Evolutionary conservation across 2,797 vertebrate species (phyloP).

Genomic region (Knipowitschia caucasica): DNA sequence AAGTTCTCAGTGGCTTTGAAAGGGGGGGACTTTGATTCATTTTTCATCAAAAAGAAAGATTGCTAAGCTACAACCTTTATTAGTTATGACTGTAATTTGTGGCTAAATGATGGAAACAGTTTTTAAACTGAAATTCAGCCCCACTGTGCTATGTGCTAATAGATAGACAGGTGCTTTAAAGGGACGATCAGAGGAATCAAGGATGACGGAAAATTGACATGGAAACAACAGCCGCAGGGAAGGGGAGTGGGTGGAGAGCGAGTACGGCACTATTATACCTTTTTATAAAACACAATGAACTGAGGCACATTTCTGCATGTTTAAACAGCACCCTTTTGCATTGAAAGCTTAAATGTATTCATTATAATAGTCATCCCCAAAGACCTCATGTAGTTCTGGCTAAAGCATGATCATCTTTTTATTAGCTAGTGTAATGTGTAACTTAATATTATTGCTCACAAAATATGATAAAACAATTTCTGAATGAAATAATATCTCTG

Average conservation of each 20-base stretch:
- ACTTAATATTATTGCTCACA: neutral
- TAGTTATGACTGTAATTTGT: constrained; percentile 19
- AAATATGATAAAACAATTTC: neutral
- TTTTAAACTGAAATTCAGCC: constrained; percentile 15
- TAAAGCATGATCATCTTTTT: too few relatives aligned
- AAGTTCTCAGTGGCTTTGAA: constrained; percentile 36
- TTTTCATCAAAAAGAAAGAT: constrained; percentile 45
- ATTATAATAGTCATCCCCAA: neutral
- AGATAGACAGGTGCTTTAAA: constrained; percentile 33
- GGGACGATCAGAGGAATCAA: constrained; percentile 39
- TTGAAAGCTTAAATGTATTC: neutral
- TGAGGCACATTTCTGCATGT: neutral
- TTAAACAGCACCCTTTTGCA: neutral
- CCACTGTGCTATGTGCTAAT: constrained; percentile 22
- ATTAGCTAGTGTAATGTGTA: neutral
- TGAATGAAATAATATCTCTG: neutral
- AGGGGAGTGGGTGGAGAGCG: constrained; percentile 22
- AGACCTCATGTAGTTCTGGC: neutral
- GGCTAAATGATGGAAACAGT: neutral
- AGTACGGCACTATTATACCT: constrained; percentile 7
- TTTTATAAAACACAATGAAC: constrained; percentile 11
- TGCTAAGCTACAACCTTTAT: constrained; percentile 29
- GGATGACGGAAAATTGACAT: constrained; percentile 52
- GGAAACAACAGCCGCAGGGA: constrained; percentile 50
- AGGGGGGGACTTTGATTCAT: constrained; percentile 39